Percentiles rank a stretch among this genome's conserved stretches.
phyloP scores from a whole-genome alignment of 2,888 invertebrate genomes.

The Siphlonurus alternatus region DNA sequence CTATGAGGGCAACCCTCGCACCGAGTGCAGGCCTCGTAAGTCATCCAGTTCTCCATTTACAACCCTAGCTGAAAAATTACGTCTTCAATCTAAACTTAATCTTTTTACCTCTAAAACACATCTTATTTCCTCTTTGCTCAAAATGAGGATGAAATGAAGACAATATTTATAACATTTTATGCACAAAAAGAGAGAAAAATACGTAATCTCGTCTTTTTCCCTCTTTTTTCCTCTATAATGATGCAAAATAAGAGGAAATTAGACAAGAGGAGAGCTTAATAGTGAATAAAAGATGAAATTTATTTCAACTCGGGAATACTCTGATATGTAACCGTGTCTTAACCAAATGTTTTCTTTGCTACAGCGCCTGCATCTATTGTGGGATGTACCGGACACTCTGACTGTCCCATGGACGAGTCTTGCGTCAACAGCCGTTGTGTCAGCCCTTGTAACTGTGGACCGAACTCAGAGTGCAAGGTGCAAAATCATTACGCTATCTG shows the following conservation, averaged over 20 bases:
- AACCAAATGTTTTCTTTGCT: too few species aligned
- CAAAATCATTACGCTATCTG: constrained; percentile 74
- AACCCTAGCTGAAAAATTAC: too few species aligned
- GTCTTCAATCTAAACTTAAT: too few species aligned
- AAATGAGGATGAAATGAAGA: too few species aligned
- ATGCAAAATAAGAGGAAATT: too few species aligned
- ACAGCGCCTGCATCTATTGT: constrained; percentile 42
- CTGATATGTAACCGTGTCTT: background rate
- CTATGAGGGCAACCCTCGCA: constrained; percentile 52
- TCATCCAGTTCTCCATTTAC: constrained; percentile 14
- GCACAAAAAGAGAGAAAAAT: too few species aligned
- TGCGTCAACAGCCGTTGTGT: constrained; percentile 67
- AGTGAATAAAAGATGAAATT: too few species aligned
- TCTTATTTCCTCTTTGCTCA: too few species aligned
- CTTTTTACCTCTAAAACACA: too few species aligned
- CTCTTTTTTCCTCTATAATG: background rate
- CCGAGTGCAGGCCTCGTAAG: constrained; percentile 68
- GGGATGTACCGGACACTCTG: constrained; percentile 61
- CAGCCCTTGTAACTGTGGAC: constrained; percentile 72
- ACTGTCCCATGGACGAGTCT: constrained; percentile 65
- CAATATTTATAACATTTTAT: too few species aligned
- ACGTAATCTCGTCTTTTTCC: background rate
- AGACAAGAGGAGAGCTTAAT: too few species aligned
- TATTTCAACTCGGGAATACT: background rate
- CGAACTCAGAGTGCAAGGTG: constrained; percentile 65